Base-by-base conservation (phyloP, 2,113 vertebrate genomes). In the Eulemur macaco region DNA sequence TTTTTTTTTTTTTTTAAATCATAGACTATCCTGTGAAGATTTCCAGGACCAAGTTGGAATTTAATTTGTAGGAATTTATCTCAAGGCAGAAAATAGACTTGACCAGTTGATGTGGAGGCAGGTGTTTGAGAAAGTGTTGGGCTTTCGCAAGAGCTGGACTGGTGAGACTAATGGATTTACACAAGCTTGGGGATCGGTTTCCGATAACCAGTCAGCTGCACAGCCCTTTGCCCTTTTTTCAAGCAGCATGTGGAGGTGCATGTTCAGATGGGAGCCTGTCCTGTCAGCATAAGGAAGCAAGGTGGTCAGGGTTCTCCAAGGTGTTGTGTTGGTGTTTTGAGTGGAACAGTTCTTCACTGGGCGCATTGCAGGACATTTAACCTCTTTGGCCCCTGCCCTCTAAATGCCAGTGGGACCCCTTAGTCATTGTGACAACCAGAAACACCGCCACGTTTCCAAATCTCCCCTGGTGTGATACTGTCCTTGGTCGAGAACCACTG, bases 51-150 rank as follows among this genome's bases (percentile, higher is more conserved):
- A 54, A 71, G 76, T 9, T 93, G 76, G 68, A 86, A 85, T 91
- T 93, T 85, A 88, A 90, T 85, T 80, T 85, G 73, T 74, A 71
- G 66, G 18, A 58, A 47, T 95, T 64, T 81, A 34, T 83, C 66
- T 78, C 50, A 58, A 74, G 47, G 23, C 45, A 47, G 64, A 52
- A 86, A 74, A 71, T 58, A 69, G 85, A 52, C 10, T 73, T 78
- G 42, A 42, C n/a, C 39, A 64, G 12, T 34, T 0, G 7, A 12
- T 18, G n/a, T 14, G 1, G 58, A 27, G 63, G 23, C 13, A 50
- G 29, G 25, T 42, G 27, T 69, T n/a, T 71, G 27, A 83, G 83
- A 60, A 15, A 39, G 34, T 64, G 9, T 31, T 58, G 37, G 42
- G n/a, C 50, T 20, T 83, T 74, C 27, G 1, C 71, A 8, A 20